phyloP scores from a whole-genome alignment of 2,797 vertebrate species.

The Tauraco hartlaubi region DNA sequence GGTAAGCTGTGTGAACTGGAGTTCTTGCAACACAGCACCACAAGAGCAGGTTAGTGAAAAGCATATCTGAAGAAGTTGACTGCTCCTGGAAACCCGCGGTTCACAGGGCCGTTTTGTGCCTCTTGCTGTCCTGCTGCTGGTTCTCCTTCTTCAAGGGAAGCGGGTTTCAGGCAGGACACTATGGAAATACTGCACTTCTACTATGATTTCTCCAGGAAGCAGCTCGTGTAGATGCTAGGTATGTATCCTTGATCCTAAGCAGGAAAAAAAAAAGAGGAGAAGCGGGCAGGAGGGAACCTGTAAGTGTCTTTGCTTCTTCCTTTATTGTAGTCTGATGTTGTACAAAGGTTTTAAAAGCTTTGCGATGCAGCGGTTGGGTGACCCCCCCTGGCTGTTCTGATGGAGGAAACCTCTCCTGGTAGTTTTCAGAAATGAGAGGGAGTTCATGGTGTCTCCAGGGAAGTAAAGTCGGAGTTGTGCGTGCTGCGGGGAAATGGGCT shows the following conservation, averaged over 20 bases:
- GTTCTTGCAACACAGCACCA: neutral
- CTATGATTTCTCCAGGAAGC: neutral
- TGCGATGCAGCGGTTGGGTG: neutral
- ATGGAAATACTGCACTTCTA: rapidly evolving
- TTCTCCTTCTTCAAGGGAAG: neutral
- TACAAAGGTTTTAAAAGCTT: neutral
- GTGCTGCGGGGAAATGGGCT: neutral
- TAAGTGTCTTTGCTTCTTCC: neutral
- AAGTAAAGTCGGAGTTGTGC: neutral
- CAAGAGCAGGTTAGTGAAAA: neutral
- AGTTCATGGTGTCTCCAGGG: rapidly evolving
- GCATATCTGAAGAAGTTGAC: rapidly evolving
- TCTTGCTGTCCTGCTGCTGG: neutral
- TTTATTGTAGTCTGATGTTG: neutral
- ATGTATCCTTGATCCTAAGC: neutral
- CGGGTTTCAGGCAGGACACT: neutral
- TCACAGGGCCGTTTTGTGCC: neutral
- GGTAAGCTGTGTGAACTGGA: neutral
- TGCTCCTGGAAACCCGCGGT: too few species aligned
- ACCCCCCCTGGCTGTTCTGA: neutral
- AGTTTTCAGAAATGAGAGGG: neutral
- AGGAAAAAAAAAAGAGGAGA: rapidly evolving
- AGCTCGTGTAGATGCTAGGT: neutral
- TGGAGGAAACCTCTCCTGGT: neutral
- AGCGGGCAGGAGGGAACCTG: rapidly evolving